Conservation (phyloP, 2,888 invertebrate species). For the Hemaris fuciformis region DNA sequence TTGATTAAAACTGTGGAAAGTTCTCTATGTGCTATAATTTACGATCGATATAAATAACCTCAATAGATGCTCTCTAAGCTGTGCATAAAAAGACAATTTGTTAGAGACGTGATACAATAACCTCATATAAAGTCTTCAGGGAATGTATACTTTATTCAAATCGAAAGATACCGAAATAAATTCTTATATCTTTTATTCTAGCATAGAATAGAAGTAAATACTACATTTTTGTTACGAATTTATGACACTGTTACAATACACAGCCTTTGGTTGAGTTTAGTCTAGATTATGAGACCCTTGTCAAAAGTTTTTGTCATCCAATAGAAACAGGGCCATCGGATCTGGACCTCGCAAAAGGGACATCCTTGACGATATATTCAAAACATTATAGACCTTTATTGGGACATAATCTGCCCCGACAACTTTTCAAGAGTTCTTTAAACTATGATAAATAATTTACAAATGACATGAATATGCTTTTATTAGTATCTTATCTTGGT, state of each 20-base stretch:
- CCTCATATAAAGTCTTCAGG: background rate
- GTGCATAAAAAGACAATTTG: background rate
- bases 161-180: background rate
- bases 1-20: too few relatives aligned
- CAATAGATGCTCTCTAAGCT: background rate
- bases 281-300: slow-evolving; percentile 29
- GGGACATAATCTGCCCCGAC: background rate
- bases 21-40: background rate
- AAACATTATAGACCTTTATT: background rate
- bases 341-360: background rate
- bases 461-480: too few relatives aligned
- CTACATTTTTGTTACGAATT: background rate
- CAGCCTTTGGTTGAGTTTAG: slow-evolving; percentile 16
- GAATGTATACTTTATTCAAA: background rate
- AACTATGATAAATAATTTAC: too few relatives aligned
- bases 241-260: background rate
- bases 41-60: background rate
- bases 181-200: background rate
- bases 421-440: background rate
- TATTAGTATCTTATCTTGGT: too few relatives aligned
- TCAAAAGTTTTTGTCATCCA: slow-evolving; percentile 29
- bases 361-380: background rate
- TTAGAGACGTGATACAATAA: background rate
- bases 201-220: background rate
- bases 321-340: slow-evolving; percentile 24